Evolutionary conservation across 2,797 vertebrate species (phyloP).

Genomic region (Rhinatrema bivittatum): DNA sequence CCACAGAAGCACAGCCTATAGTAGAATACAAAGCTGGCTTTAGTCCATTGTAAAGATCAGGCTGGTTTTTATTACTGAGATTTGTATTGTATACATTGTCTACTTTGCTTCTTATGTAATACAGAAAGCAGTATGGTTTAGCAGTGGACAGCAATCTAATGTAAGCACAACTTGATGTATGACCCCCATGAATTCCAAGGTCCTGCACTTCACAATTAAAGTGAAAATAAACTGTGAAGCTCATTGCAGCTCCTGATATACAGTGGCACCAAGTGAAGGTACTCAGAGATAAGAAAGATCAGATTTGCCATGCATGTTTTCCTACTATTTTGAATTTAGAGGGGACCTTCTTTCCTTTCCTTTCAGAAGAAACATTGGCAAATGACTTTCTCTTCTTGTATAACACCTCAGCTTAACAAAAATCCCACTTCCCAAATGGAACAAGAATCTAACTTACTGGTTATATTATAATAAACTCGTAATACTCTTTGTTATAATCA

Average conservation of each 20-base stretch:
- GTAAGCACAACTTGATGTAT: conserved; percentile 35
- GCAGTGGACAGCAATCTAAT: conserved; percentile 16
- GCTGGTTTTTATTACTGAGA: conserved; percentile 12
- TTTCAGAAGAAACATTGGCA: no score
- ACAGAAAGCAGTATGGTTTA: conserved; percentile 19
- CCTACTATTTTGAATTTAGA: not conserved
- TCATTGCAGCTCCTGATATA: conserved; percentile 11
- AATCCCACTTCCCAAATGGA: no score
- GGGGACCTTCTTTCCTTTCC: no score
- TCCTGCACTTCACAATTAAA: not conserved
- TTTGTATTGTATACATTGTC: conserved; percentile 18
- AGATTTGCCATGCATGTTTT: not conserved
- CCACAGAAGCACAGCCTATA: conserved; percentile 4
- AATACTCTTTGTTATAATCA: no score
- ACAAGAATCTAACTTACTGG: no score
- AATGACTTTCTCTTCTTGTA: no score
- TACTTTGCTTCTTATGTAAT: conserved; percentile 5
- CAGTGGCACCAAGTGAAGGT: conserved; percentile 11
- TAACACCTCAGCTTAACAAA: no score
- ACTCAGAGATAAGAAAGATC: not conserved
- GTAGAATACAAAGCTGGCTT: conserved; percentile 7
- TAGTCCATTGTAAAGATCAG: conserved; percentile 4
- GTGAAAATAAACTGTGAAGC: conserved; percentile 9
- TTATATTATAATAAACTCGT: no score
- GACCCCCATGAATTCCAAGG: conserved; percentile 1